Evolutionary conservation across 2,888 invertebrate species (phyloP).

Genomic region (Morpho helenor): DNA sequence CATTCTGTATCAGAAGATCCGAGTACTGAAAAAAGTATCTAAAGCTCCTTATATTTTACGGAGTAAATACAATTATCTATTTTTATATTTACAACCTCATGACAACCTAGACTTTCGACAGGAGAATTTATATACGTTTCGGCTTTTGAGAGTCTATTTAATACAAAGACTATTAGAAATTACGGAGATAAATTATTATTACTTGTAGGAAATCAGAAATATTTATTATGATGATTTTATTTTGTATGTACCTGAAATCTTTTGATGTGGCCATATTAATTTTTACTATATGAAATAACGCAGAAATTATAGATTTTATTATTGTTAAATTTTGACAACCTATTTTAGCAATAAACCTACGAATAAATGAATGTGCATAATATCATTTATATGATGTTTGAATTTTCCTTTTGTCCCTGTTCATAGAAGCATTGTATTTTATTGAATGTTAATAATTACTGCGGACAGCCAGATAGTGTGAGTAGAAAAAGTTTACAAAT

Average conservation of each 20-base stretch:
- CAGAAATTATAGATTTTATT: conserved; percentile 46
- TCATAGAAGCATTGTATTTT: too few relatives aligned
- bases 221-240: conserved; percentile 57
- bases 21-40: conserved; percentile 13
- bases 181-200: conserved; percentile 70
- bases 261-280: conserved; percentile 75
- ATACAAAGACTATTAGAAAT: conserved; percentile 66
- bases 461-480: too few relatives aligned
- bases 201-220: conserved; percentile 52
- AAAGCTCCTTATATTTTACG: conserved; percentile 41
- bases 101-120: conserved; percentile 38
- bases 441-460: too few relatives aligned
- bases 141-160: conserved; percentile 63
- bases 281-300: conserved; percentile 44
- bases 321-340: conserved; percentile 61
- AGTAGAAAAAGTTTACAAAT: background rate
- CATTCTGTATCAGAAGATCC: background rate
- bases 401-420: conserved; percentile 14
- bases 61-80: conserved; percentile 52
- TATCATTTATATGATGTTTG: conserved; percentile 37
- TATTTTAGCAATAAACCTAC: conserved; percentile 64
- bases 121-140: conserved; percentile 36
- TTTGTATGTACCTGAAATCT: conserved; percentile 76
- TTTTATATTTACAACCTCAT: conserved; percentile 39
- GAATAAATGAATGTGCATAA: conserved; percentile 72